Conservation (phyloP, 2,888 invertebrate species). For the Ormia ochracea region DNA sequence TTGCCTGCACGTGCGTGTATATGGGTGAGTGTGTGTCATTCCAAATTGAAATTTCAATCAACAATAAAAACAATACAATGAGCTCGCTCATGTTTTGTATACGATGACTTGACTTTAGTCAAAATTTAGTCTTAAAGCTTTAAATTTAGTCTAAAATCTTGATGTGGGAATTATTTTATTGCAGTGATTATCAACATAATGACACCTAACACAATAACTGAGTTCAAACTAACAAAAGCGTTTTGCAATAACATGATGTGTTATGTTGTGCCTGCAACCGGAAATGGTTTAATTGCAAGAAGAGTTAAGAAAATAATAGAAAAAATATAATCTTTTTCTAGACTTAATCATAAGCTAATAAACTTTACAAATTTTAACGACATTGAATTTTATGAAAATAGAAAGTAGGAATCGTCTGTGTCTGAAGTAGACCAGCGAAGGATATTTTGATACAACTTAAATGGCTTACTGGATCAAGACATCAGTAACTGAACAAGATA, state of each 20-base stretch:
- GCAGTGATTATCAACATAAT: constrained; percentile 61
- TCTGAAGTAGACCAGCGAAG: no score
- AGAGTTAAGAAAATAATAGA: not conserved
- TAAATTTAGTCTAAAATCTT: constrained; percentile 39
- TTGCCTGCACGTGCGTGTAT: no score
- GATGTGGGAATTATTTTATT: constrained; percentile 65
- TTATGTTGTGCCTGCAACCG: not conserved
- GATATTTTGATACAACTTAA: no score
- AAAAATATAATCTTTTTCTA: no score
- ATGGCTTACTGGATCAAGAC: no score
- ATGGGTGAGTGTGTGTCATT: constrained; percentile 51
- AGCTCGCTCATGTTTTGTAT: not conserved
- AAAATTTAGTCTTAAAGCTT: constrained; percentile 17
- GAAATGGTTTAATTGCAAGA: constrained; percentile 24
- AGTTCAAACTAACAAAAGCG: constrained; percentile 2
- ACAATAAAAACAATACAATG: constrained; percentile 35
- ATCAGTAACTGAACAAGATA: no score
- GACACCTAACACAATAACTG: constrained; percentile 46
- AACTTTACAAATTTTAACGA: no score
- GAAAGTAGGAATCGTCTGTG: no score
- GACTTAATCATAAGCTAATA: no score
- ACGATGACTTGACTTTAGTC: constrained; percentile 35
- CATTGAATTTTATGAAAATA: no score
- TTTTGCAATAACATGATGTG: constrained; percentile 2
- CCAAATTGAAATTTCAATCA: constrained; percentile 60